Percentiles rank a stretch among this genome's conserved stretches.
Conservation (phyloP, 2,888 invertebrate genomes). For the Drosophila limbata region DNA sequence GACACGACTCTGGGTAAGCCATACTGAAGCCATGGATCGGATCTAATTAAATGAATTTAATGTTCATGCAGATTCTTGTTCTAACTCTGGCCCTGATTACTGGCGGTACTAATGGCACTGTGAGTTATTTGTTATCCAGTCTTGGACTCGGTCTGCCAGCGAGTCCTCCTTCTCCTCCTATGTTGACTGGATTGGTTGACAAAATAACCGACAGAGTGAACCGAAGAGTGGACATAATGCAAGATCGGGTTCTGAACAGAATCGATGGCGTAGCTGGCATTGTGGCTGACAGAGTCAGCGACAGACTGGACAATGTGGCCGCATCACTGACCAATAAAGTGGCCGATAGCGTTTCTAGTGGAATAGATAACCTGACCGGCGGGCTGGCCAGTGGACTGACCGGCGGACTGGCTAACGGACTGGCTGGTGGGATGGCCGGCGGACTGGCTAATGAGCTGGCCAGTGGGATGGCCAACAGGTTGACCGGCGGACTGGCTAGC, state of each 20-base stretch:
- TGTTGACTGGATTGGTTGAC: not conserved
- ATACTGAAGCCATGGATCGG: not conserved
- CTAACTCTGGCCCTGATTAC: slow-evolving; percentile 37
- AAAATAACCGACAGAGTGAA: not conserved
- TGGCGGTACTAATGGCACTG: slow-evolving; percentile 19
- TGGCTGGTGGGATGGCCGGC: too few relatives aligned
- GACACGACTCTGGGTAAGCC: slow-evolving; percentile 45
- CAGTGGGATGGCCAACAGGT: too few relatives aligned
- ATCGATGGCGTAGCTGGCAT: not conserved
- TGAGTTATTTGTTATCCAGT: slow-evolving; percentile 8
- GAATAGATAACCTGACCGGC: too few relatives aligned
- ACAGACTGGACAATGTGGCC: not conserved
- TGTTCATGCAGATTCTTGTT: slow-evolving; percentile 29
- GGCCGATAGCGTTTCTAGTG: too few relatives aligned
- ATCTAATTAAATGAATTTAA: not conserved
- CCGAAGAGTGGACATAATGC: slow-evolving; percentile 1
- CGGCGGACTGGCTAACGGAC: not conserved
- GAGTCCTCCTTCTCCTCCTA: not conserved
- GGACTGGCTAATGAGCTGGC: too few relatives aligned
- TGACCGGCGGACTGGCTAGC: too few relatives aligned
- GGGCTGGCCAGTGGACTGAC: not conserved
- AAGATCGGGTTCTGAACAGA: not conserved
- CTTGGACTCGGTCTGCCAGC: slow-evolving; percentile 3
- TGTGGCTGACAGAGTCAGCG: not conserved
- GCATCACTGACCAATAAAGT: too few relatives aligned